Conservation (phyloP, 2,888 invertebrate species). For the Hydrotaea diabolus region DNA sequence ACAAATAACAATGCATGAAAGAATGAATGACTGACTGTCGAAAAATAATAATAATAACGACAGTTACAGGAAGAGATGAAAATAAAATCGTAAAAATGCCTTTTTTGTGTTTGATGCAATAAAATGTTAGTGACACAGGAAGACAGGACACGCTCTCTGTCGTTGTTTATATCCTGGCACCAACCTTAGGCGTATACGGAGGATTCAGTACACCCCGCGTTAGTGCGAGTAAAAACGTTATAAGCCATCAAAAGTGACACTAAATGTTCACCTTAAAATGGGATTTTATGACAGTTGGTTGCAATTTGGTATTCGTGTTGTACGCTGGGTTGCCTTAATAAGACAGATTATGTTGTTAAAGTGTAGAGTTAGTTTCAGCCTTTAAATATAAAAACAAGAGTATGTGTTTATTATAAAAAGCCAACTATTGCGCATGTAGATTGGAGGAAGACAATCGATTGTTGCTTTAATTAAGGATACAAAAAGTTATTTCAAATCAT, state of each 20-base stretch:
- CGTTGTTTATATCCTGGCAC: neutral
- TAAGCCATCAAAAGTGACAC: neutral
- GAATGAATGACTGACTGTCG: neutral
- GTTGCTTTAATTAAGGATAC: no score
- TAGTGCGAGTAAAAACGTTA: neutral
- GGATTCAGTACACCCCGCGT: no score
- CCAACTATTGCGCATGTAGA: no score
- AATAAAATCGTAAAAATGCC: conserved; percentile 17
- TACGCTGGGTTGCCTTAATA: neutral
- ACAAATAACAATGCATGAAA: no score
- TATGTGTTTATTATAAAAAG: no score
- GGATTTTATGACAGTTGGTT: neutral
- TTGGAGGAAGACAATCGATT: no score
- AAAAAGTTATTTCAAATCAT: no score
- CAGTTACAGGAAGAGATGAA: conserved; percentile 31
- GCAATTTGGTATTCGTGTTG: neutral
- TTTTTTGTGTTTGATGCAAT: neutral
- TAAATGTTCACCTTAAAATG: conserved; percentile 12
- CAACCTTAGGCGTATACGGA: no score
- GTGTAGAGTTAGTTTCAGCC: no score
- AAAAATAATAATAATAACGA: conserved; percentile 8
- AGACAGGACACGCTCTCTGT: neutral
- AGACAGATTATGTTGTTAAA: no score
- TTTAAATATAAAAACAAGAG: no score
- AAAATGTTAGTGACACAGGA: neutral